Conservation (phyloP, 1,140 invertebrate species). For the Homarus americanus region DNA sequence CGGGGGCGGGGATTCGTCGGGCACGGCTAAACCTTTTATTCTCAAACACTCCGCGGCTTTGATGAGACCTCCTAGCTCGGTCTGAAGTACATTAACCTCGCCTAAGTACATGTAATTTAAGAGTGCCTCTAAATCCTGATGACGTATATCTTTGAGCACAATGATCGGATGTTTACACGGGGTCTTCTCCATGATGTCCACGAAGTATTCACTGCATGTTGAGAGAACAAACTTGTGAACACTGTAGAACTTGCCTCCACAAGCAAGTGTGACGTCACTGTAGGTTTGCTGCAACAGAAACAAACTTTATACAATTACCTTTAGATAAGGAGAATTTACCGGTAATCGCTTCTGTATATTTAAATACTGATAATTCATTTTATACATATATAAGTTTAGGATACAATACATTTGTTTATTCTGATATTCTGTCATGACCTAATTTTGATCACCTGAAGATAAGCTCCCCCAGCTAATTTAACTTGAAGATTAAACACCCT, state of each 20-base stretch:
- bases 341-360: too few relatives aligned
- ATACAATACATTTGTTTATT: too few relatives aligned
- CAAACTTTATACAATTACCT: background rate
- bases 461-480: too few relatives aligned
- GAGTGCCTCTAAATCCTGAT: constrained; percentile 52
- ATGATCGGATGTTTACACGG: constrained; percentile 46
- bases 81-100: constrained; percentile 46
- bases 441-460: too few relatives aligned
- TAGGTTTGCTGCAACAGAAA: constrained; percentile 39
- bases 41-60: constrained; percentile 53
- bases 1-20: constrained; percentile 37
- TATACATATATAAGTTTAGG: too few relatives aligned
- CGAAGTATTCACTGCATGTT: constrained; percentile 56
- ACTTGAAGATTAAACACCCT: too few relatives aligned
- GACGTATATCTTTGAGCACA: constrained; percentile 44
- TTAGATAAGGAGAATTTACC: too few relatives aligned
- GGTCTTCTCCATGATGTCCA: constrained; percentile 37
- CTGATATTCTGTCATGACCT: too few relatives aligned
- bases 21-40: constrained; percentile 59
- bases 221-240: constrained; percentile 58
- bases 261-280: constrained; percentile 60
- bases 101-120: constrained; percentile 63
- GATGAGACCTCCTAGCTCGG: constrained; percentile 32
- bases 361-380: too few relatives aligned
- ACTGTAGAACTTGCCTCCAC: constrained; percentile 57